Evolutionary conservation across 64 coral and sea anemone species (phyloP), one percentile per base, ranked within the genome.

Genomic region (Anthopleura sola): DNA sequence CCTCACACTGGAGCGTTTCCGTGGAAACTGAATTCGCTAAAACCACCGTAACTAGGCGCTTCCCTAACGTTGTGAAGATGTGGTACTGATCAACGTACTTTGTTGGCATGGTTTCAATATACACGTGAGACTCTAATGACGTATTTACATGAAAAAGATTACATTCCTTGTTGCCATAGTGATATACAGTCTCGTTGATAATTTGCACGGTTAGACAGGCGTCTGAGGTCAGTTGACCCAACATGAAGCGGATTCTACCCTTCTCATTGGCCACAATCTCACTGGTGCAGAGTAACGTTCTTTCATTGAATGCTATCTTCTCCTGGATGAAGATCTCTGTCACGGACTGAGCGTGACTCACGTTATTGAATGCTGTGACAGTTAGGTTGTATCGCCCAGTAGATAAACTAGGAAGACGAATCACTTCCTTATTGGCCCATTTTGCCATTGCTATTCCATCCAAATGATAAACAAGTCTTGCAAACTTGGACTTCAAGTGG

Each of bases 21-120:
- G 18, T 74, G 24, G 91, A 93, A 16, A 93, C 87, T 1, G 16
- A 47, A 81, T 93, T 93, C 17, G 48, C 83, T 9, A 93, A 53
- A 20, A 16, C 44, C 46, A 60, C 87, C 29, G 5, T 85, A 31
- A 93, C 44, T 36, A 48, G 81, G n/a, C 78, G 80, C 4, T 71
- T 75, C 14, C 92, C 92, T 69, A 23, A 33, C 18, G 36, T 76
- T 8, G 54, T 44, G 85, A 74, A 89, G 53, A 60, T 38, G 40
- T 93, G 83, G 47, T 51, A 46, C 2, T 56, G 37, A 19, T 88
- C 15, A 40, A 88, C 78, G 37, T 82, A 23, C 36, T 87, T 87
- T 10, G 23, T 34, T 39, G 80, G 53, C 28, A 64, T 64, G 23
- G 20, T 64, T 38, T 56, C 77, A 23, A 54, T 5, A 55, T 57